phyloP scores from a whole-genome alignment of 2,797 vertebrate species.

The Spondyliosoma cantharus region DNA sequence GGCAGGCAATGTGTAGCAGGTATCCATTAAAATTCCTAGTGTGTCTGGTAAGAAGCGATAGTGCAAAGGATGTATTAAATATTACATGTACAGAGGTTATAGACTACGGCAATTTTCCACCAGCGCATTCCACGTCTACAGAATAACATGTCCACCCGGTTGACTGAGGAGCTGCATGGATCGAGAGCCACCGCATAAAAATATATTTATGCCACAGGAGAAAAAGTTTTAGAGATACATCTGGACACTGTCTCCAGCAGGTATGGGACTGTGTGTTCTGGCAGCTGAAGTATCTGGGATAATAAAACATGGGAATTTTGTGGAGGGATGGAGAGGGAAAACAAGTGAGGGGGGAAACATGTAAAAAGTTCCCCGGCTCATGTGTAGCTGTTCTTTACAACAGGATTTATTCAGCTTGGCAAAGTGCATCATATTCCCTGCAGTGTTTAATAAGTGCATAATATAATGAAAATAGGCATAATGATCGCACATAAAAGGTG shows the following conservation, averaged over 20 bases:
- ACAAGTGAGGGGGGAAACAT: background rate
- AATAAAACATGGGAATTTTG: constrained; percentile 49
- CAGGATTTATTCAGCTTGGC: background rate
- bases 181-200: constrained; percentile 55
- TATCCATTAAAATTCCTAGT: constrained; percentile 32
- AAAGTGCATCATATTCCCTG: background rate
- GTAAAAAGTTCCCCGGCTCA: background rate
- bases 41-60: background rate
- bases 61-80: constrained; percentile 33
- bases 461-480: background rate
- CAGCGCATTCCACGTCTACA: constrained; percentile 24
- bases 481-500: background rate
- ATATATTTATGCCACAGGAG: constrained; percentile 57
- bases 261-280: constrained; percentile 63
- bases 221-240: constrained; percentile 50
- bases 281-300: constrained; percentile 39
- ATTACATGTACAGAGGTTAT: constrained; percentile 42
- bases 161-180: constrained; percentile 44
- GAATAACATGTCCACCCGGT: constrained; percentile 35
- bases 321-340: constrained; percentile 5
- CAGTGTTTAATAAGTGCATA: background rate
- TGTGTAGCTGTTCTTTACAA: background rate
- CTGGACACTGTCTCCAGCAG: constrained; percentile 67
- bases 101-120: constrained; percentile 19
- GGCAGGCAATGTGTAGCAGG: constrained; percentile 3